Evolutionary conservation across 2,797 vertebrate species (phyloP), one percentile per base, ranked within the genome.

Genomic region (Babyrousa celebensis): DNA sequence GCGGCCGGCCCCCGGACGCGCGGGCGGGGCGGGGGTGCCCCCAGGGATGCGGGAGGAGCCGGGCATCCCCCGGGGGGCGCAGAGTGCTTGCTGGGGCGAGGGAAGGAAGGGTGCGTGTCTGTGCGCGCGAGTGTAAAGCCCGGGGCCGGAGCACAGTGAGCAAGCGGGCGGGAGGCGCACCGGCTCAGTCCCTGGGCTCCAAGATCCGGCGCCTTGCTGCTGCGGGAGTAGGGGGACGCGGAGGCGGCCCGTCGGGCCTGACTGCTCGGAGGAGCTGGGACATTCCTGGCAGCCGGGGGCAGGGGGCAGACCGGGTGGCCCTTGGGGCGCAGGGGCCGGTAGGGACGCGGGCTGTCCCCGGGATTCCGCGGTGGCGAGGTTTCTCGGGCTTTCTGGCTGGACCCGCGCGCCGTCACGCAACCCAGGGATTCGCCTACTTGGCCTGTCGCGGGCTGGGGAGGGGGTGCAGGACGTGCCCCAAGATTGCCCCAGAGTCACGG

Each of bases 51-150:
- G 15, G 54, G 80, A 54, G 74, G 82, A 68, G 68, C 71, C n/a
- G 32, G 56, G 85, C 63, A 11, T 36, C 67, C 21, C 43, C 75
- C 40, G 67, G 63, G 36, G 78, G 54, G 63, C 84, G 94, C 90
- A 74, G 71, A 84, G 86, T 85, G 88, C 54, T 77, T 43, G 93
- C 40, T 4, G 83, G 78, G 93, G 71, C 62, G 20, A 60, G 82
- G 67, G 54, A 54, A 48, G 80, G 79, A n/a, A 52, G n/a, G 60
- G 54, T 78, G 85, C 91, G 88, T 78, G 94, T 93, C 94, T 48
- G 95, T 78, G 94, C 72, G 82, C 85, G 58, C 68, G 74, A 5
- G 91, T 63, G 94, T 54, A 20, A 65, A 92, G 85, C 80, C 80
- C 5, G 62, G 79, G 88, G 29, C 40, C 29, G 7, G 40, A 40